Percentiles rank a stretch among this genome's conserved stretches.
These are phyloP conservation scores for Amphiprion clarkii DNA, from an alignment of 2,797 vertebrate species.

Conservation along the genomic window DNA sequence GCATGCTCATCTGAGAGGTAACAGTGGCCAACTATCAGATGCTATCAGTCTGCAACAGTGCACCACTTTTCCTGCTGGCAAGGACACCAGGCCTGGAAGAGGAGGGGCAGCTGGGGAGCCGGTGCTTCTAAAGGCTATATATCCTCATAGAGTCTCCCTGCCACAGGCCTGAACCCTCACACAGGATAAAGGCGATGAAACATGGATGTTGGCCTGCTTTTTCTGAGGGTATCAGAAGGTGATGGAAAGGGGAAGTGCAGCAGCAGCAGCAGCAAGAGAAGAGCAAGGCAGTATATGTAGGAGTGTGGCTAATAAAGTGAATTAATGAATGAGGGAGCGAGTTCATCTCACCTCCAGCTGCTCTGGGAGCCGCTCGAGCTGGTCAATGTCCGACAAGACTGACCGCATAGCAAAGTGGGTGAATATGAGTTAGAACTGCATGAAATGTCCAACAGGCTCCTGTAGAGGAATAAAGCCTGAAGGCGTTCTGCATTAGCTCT, in stretches of 20 bases:
- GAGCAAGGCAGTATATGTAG: not conserved
- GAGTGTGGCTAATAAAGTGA: conserved; percentile 50
- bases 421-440: conserved; percentile 9
- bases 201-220: conserved; percentile 17
- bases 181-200: conserved; percentile 38
- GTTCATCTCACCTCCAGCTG: conserved; percentile 38
- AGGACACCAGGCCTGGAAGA: conserved; percentile 63
- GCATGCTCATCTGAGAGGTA: conserved; percentile 39
- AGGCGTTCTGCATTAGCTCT: not conserved
- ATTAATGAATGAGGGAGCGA: conserved; percentile 34
- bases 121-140: conserved; percentile 49
- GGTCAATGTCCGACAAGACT: conserved; percentile 6
- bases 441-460: conserved; percentile 16
- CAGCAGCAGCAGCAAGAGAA: not conserved
- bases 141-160: conserved; percentile 45
- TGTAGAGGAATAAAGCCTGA: not conserved
- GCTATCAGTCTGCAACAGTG: conserved; percentile 78
- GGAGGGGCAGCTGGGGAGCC: conserved; percentile 43
- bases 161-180: conserved; percentile 31
- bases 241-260: not conserved
- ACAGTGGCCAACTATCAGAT: conserved; percentile 66
- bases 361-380: conserved; percentile 12
- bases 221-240: conserved; percentile 23
- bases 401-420: conserved; percentile 4
- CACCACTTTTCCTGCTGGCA: conserved; percentile 77